phyloP scores from a whole-genome alignment of 2,113 vertebrate species.

The Shinisaurus crocodilurus region DNA sequence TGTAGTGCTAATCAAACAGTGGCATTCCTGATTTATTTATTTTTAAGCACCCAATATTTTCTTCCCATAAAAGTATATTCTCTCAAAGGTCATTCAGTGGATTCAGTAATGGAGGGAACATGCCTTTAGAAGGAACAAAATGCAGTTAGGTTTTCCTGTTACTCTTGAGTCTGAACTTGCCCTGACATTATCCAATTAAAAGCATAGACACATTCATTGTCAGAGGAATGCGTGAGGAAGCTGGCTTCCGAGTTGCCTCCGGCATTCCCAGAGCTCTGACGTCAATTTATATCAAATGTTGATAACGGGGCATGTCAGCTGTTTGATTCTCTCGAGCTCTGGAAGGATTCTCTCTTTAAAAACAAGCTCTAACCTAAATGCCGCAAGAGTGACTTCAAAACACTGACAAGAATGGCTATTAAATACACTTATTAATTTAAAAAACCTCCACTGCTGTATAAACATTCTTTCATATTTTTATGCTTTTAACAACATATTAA shows the following conservation, averaged over 20 bases:
- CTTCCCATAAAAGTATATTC: not conserved
- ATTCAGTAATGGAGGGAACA: constrained; percentile 1
- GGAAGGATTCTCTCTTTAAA: constrained; percentile 44
- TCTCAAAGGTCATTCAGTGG: not conserved
- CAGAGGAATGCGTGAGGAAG: constrained; percentile 52
- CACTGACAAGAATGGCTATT: constrained; percentile 15
- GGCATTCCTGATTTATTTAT: not conserved
- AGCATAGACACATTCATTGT: constrained; percentile 24
- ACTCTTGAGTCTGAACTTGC: constrained; percentile 36
- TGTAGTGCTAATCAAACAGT: not conserved
- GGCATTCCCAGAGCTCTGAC: constrained; percentile 44
- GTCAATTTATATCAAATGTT: constrained; percentile 67
- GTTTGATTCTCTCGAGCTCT: constrained; percentile 54
- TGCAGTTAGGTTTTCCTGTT: constrained; percentile 50
- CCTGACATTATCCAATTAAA: constrained; percentile 55
- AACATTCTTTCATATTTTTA: not conserved
- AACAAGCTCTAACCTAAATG: constrained; percentile 57
- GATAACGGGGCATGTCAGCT: constrained; percentile 59
- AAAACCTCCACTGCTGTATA: not conserved
- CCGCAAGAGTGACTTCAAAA: constrained; percentile 46
- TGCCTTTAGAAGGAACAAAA: constrained; percentile 41
- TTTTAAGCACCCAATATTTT: no score
- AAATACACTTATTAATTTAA: constrained; percentile 11
- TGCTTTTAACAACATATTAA: not conserved
- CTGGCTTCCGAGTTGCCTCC: constrained; percentile 35